Evolutionary conservation across 2,113 vertebrate genomes (phyloP), one percentile per base, ranked within the genome.

Genomic region (Mesitornis unicolor): DNA sequence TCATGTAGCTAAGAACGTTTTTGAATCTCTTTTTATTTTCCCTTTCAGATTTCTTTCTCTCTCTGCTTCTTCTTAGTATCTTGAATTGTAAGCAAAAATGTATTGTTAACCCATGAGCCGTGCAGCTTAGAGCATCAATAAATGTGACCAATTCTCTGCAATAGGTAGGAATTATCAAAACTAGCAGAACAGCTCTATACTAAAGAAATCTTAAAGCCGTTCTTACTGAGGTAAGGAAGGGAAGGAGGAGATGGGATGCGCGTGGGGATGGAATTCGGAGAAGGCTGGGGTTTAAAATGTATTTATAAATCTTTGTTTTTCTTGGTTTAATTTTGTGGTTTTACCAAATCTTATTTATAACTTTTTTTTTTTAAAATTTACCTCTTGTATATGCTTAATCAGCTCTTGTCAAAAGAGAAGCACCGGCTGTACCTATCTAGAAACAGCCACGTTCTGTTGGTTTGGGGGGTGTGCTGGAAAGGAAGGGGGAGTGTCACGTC

Each of bases 271-370:
- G 54, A 47, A 22, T 33, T 35, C 71, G 80, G 42, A 35, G 24
- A 74, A 93, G 60, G 60, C 54, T 86, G 59, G 40, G 24, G 69
- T 90, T 92, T 51, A 31, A 71, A 53, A 40, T n/a, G 40, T 47
- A 26, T 53, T 85, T 87, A 82, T 68, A 65, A 85, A 24, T 53
- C 16, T 75, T 75, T 25, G 19, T 12, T 21, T 56, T 11, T 56
- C 40, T 15, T 76, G 56, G 51, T 69, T 65, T 51, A 29, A 70
- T 77, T 78, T 82, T 77, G 38, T 63, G 50, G 36, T 73, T 93
- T 78, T 54, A 81, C 70, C 59, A 43, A 65, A 64, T 85, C 86
- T 95, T 94, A 93, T 93, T 92, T 95, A 93, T 87, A 81, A 35
- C 40, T 71, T 65, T 93, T 75, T 85, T 28, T 75, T n/a, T n/a